These are phyloP conservation scores for Eupithecia abbreviata DNA, from an alignment of 2,888 invertebrate genomes.

Conservation along the genomic window DNA sequence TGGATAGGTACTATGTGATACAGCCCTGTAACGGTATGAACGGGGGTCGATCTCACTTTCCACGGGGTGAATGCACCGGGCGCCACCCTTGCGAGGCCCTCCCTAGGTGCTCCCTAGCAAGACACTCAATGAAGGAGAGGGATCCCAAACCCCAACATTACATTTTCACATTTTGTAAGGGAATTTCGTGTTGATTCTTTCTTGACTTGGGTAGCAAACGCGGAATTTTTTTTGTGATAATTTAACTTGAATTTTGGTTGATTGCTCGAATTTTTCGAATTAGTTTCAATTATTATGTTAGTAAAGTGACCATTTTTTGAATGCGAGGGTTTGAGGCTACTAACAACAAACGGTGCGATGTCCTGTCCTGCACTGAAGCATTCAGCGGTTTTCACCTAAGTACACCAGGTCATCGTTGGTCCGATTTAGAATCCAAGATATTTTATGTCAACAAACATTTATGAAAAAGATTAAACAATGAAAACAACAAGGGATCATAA, in stretches of 20 bases:
- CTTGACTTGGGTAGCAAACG: not conserved
- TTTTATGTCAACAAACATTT: no score
- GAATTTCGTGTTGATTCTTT: slow-evolving; percentile 1
- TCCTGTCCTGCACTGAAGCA: not conserved
- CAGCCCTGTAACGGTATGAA: slow-evolving; percentile 66
- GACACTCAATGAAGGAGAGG: slow-evolving; percentile 71
- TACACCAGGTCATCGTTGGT: not conserved
- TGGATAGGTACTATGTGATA: slow-evolving; percentile 5
- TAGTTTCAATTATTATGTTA: not conserved
- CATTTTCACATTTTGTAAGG: slow-evolving; percentile 19
- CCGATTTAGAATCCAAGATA: no score
- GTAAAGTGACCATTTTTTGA: not conserved
- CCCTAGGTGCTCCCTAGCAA: slow-evolving; percentile 64
- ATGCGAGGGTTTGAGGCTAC: no score
- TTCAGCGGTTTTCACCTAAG: not conserved
- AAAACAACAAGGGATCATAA: no score
- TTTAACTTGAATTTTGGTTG: not conserved
- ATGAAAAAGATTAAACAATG: no score
- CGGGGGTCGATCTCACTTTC: slow-evolving; percentile 78
- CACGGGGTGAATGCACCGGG: slow-evolving; percentile 82
- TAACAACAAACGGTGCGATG: no score
- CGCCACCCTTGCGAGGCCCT: slow-evolving; percentile 67
- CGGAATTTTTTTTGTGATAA: not conserved
- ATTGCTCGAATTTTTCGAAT: not conserved
- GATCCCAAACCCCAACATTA: slow-evolving; percentile 44